Evolutionary conservation across 2,113 vertebrate genomes (phyloP), one percentile per base, ranked within the genome.

Genomic region (Capricornis sumatraensis): DNA sequence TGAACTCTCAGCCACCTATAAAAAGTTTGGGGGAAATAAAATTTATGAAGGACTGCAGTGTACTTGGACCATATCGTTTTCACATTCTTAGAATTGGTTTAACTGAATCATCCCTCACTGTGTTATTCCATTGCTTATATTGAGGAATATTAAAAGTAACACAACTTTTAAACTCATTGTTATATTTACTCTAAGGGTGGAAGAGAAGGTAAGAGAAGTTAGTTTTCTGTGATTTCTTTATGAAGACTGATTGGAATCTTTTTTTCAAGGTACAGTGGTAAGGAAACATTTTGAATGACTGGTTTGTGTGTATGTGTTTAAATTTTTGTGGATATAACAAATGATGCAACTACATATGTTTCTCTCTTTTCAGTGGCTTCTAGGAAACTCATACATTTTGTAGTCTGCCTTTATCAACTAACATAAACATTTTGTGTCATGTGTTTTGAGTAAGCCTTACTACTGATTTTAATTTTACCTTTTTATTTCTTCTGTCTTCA

Each of bases 11-110:
- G 89, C 76, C 45, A 96, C 30, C 3, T 93, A 19, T 91, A 57
- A 55, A 96, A 90, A 88, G 25, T 97, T 91, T 43, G 10, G 40
- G 76, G 45, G 27, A 30, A 95, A 91, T 93, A 82, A 89, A 89
- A 67, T 92, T 58, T 96, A 25, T 88, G 81, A 97, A 67, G 62
- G 67, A 67, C 33, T 82, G 1, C 28, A 82, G 47, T 96, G 27
- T 79, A 21, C 28, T 83, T 92, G 74, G 15, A 50, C 52, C 25
- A 2, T 60, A 62, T 92, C 23, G 23, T 88, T 81, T 93, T 96
- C 25, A 79, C 13, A 21, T 33, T 83, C 52, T 53, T 96, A 76
- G 30, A 79, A 87, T 16, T 90, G 28, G 40, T 93, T 94, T 89
- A 87, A 81, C 27, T 89, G 81, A 96, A 62, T 89, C 14, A 3